Evolutionary conservation across 1,140 invertebrate species (phyloP), one percentile per base, ranked within the genome.

Genomic region (Radopholus similis): DNA sequence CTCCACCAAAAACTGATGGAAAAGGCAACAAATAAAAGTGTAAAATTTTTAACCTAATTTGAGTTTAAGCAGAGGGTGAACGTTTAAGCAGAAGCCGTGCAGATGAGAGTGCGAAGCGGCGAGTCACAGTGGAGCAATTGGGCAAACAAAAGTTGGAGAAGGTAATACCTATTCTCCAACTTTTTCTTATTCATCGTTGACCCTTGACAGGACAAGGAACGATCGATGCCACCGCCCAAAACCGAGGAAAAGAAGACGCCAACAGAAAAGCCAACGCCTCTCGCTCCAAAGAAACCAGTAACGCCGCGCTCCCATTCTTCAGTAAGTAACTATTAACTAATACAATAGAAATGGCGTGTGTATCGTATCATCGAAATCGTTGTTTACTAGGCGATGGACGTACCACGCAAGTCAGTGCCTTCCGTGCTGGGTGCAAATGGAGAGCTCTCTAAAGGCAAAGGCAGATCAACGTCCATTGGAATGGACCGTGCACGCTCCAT

Each of bases 81-180:
- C 42, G n/a, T n/a, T n/a, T n/a, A n/a, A n/a, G 58, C 21, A 62
- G 11, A 21, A 42, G 49, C 6, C 40, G 44, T 30, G 35, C 35
- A 42, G 40, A 62, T 26, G 49, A 60, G 13, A 15, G 1, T 15
- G 23, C 28, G 13, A 59, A 60, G 18, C 58, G 58, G 18, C 42
- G 58, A 13, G 28, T 40, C 21, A 62, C 58, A 11, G 58, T 62
- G 1, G 58, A 62, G 44, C 58, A 62, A 62, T 40, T 62, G 49
- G 6, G n/a, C 35, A 62, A 62, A n/a, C 37, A 62, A 62, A 4
- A 59, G 9, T 13, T 18, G 42, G n/a, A 38, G 37, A 60, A 62
- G 40, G 49, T 23, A 2, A 47, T 26, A 5, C 6, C 13, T 51
- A 42, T 42, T 42, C 18, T 42, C 38, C 2, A 42, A 40, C 11